phyloP scores from a whole-genome alignment of 2,888 invertebrate genomes.

The Cephus pygmeus region DNA sequence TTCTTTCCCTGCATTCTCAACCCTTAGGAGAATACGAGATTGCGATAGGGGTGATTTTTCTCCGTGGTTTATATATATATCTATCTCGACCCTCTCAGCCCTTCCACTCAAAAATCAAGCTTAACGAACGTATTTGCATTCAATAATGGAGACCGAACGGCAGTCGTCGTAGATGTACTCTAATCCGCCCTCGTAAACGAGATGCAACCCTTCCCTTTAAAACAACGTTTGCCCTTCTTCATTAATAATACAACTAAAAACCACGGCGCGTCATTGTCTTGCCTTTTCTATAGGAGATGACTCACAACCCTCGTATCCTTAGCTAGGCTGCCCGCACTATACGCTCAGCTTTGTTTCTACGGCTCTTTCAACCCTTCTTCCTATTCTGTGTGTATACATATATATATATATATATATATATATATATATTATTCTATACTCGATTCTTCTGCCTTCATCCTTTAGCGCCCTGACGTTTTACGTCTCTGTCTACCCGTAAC shows the following conservation, averaged over 20 bases:
- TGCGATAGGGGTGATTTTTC: too few relatives aligned
- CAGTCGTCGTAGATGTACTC: slow-evolving; percentile 9
- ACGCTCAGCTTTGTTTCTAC: slow-evolving; percentile 25
- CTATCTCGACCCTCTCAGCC: too few relatives aligned
- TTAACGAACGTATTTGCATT: slow-evolving; percentile 56
- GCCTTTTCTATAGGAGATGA: slow-evolving; percentile 11
- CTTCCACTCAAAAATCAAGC: slow-evolving; percentile 38
- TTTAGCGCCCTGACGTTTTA: too few relatives aligned
- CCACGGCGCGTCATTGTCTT: slow-evolving; percentile 35
- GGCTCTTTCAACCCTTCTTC: slow-evolving; percentile 13
- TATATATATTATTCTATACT: too few relatives aligned
- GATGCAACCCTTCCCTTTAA: slow-evolving; percentile 10
- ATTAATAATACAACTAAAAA: slow-evolving; percentile 50
- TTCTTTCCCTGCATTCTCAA: not conserved
- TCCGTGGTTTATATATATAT: too few relatives aligned
- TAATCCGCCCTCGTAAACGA: not conserved
- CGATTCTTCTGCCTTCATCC: too few relatives aligned
- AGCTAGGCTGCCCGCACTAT: not conserved
- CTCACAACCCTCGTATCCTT: not conserved
- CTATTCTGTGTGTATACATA: rapidly evolving
- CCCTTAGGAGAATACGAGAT: slow-evolving; percentile 9
- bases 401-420: too few relatives aligned
- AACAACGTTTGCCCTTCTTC: slow-evolving; percentile 30
- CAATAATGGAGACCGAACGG: slow-evolving; percentile 45
- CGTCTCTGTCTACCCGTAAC: too few relatives aligned